Evolutionary conservation across 2,797 vertebrate species (phyloP).

Genomic region (Aphelocoma californica): DNA sequence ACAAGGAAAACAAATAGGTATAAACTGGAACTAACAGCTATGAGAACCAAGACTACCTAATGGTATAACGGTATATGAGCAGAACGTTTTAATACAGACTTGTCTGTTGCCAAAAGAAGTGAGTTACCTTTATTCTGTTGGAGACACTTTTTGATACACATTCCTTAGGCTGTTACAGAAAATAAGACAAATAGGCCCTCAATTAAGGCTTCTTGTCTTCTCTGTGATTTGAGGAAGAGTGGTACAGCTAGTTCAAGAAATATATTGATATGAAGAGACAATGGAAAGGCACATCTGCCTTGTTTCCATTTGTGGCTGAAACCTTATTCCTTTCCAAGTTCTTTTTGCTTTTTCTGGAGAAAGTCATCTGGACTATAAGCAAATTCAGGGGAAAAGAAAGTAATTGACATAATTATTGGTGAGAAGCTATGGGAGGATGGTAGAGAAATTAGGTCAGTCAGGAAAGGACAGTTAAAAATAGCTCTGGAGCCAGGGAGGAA

Average conservation of each 20-base stretch:
- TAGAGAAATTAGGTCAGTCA: not conserved
- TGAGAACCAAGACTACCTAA: not conserved
- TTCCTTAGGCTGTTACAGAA: not conserved
- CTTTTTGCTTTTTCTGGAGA: not conserved
- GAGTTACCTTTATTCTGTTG: not conserved
- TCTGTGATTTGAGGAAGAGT: not conserved
- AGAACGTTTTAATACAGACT: not conserved
- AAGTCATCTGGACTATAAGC: not conserved
- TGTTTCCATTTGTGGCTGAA: not conserved
- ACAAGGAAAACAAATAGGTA: not conserved
- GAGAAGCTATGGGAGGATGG: not conserved
- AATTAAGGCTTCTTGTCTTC: not conserved
- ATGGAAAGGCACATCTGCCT: not conserved
- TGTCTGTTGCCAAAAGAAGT: not conserved
- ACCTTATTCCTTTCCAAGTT: not conserved
- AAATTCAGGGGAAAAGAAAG: not conserved
- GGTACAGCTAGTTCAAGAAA: not conserved
- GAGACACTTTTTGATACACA: not conserved
- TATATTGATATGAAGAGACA: not conserved
- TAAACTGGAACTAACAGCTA: not conserved
- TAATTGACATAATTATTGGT: not conserved
- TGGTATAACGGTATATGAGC: not conserved
- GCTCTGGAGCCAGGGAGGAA: not conserved
- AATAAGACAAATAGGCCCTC: not conserved
- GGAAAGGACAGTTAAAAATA: not conserved